Evolutionary conservation across 2,113 vertebrate genomes (phyloP).

Genomic region (Archilochus colubris): DNA sequence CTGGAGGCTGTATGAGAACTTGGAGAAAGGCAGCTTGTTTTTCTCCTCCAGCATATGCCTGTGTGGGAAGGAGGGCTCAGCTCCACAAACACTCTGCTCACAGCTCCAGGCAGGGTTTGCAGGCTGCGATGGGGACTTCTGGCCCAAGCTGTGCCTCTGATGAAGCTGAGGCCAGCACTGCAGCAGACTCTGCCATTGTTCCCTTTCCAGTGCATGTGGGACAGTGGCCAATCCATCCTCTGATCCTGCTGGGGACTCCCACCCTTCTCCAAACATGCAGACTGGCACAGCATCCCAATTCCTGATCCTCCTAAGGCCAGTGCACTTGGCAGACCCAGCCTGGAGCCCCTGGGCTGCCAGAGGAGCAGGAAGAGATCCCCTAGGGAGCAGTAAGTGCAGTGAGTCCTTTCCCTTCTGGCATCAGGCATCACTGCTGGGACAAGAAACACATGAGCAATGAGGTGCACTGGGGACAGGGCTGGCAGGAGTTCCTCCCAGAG

Average conservation of each 20-base stretch:
- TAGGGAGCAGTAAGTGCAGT: not conserved
- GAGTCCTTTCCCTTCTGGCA: not conserved
- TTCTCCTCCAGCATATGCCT: constrained; percentile 16
- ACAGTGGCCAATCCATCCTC: not conserved
- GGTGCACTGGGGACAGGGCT: not conserved
- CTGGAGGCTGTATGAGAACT: fast-evolving
- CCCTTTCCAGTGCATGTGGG: not conserved
- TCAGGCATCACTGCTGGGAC: not conserved
- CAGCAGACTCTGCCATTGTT: not conserved
- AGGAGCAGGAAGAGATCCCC: not conserved
- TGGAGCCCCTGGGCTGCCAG: not conserved
- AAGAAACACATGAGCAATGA: fast-evolving
- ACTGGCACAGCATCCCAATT: fast-evolving
- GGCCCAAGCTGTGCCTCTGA: not conserved
- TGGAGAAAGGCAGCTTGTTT: constrained; percentile 36
- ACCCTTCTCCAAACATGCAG: not conserved
- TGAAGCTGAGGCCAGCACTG: not conserved
- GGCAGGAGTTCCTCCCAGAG: not conserved
- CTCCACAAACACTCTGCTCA: constrained; percentile 21
- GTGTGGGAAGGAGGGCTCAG: constrained; percentile 41
- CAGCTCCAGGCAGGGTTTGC: not conserved
- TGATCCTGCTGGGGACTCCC: not conserved
- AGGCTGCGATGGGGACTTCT: not conserved
- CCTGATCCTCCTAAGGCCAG: not conserved
- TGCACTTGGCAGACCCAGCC: not conserved